Conservation (phyloP, 2,797 vertebrate genomes). For the Podarcis siculus region DNA sequence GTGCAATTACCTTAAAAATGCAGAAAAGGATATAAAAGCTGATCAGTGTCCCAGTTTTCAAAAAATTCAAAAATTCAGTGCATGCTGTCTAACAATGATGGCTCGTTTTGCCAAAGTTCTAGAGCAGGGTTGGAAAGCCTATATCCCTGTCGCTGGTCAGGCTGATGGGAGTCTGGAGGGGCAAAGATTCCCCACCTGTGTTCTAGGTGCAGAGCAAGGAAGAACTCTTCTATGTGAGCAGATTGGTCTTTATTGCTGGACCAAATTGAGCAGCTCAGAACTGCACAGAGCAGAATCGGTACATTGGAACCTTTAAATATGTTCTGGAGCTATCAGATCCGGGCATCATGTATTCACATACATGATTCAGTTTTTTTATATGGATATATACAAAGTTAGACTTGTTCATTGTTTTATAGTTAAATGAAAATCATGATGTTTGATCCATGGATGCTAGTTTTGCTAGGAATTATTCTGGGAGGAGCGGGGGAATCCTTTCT, state of each 20-base stretch:
- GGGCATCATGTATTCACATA: constrained; percentile 38
- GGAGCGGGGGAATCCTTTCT: constrained; percentile 36
- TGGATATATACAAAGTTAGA: constrained; percentile 51
- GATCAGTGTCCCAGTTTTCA: background rate
- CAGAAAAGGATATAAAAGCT: background rate
- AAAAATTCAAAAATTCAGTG: background rate
- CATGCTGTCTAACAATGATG: background rate
- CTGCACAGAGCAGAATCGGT: background rate
- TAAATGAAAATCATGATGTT: constrained; percentile 59
- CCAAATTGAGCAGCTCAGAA: background rate
- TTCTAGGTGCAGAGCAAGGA: background rate
- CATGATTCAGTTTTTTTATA: background rate
- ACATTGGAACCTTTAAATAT: too few relatives aligned
- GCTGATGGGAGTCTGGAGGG: background rate
- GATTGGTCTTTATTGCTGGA: background rate
- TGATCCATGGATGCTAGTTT: constrained; percentile 55
- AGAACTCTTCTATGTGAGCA: background rate
- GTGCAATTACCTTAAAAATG: background rate
- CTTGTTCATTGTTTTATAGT: constrained; percentile 62
- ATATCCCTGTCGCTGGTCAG: background rate
- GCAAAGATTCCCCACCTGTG: background rate
- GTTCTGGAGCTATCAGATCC: background rate
- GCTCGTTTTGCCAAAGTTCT: background rate
- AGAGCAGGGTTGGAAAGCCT: background rate
- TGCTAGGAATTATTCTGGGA: constrained; percentile 58